These are phyloP conservation scores for Peromyscus attwateri DNA, from an alignment of 2,797 vertebrate genomes.

Conservation along the genomic window DNA sequence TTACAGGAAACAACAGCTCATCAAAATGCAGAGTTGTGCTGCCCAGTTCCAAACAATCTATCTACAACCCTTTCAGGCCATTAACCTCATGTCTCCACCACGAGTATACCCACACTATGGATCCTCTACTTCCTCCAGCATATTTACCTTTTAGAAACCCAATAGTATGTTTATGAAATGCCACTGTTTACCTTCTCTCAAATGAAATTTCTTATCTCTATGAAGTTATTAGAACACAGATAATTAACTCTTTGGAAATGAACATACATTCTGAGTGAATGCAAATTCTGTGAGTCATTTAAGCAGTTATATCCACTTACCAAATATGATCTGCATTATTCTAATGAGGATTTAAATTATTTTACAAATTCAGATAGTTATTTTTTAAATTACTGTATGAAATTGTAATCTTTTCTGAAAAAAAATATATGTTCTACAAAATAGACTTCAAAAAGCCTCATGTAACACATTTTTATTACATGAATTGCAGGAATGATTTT, in stretches of 20 bases:
- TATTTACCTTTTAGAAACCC: not conserved
- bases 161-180: not conserved
- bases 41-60: not conserved
- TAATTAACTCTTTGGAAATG: not conserved
- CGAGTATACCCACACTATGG: not conserved
- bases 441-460: not conserved
- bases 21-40: not conserved
- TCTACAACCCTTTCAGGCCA: not conserved
- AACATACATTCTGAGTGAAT: constrained; percentile 11
- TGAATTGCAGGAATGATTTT: constrained; percentile 26
- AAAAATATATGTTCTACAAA: constrained; percentile 35
- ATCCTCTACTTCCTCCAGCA: not conserved
- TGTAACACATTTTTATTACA: not conserved
- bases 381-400: not conserved
- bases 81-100: not conserved
- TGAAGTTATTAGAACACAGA: not conserved
- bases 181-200: not conserved
- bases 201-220: not conserved
- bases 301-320: not conserved
- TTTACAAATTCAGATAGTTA: constrained; percentile 2
- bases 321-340: not conserved
- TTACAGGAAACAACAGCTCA: not conserved
- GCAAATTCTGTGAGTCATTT: not conserved
- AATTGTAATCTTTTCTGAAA: constrained; percentile 37
- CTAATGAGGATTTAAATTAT: not conserved